A percentile compares a stretch with the other conserved stretches of the same genome.
phyloP scores from a whole-genome alignment of 1,140 invertebrate genomes.

The Eurosta solidaginis region DNA sequence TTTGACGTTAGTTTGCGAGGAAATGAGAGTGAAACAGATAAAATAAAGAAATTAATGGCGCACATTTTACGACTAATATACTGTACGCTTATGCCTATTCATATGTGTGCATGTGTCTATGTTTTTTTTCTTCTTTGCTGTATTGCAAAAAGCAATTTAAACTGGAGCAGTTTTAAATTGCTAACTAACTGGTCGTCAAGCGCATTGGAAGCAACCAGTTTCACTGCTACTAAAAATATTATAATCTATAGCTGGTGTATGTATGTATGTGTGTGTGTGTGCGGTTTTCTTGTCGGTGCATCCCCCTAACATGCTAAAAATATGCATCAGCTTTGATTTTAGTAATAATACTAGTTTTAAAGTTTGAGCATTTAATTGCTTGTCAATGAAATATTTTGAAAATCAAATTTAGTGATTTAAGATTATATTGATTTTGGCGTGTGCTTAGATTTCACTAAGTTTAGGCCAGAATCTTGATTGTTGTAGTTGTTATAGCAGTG shows the following conservation, averaged over 20 bases:
- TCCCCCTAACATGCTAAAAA: no score
- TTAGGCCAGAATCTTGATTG: no score
- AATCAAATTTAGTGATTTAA: neutral
- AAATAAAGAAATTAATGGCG: slow-evolving; percentile 20
- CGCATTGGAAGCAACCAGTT: neutral
- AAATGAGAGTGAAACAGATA: slow-evolving; percentile 26
- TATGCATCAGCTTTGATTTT: no score
- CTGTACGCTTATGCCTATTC: no score
- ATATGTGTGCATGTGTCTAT: neutral
- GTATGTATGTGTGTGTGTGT: neutral
- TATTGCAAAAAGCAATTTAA: neutral
- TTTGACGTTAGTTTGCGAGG: neutral
- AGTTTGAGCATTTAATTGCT: neutral
- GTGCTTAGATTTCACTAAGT: no score
- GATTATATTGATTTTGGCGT: no score
- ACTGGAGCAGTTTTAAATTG: neutral
- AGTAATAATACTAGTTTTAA: neutral
- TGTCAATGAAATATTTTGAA: neutral
- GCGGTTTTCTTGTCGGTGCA: no score
- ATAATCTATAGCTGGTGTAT: neutral
- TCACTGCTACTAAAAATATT: slow-evolving; percentile 10
- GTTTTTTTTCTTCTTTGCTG: neutral
- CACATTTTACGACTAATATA: neutral
- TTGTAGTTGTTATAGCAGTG: no score
- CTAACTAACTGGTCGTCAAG: neutral